Base-by-base conservation (phyloP, 2,797 vertebrate genomes). In the Eulemur albifrons region DNA sequence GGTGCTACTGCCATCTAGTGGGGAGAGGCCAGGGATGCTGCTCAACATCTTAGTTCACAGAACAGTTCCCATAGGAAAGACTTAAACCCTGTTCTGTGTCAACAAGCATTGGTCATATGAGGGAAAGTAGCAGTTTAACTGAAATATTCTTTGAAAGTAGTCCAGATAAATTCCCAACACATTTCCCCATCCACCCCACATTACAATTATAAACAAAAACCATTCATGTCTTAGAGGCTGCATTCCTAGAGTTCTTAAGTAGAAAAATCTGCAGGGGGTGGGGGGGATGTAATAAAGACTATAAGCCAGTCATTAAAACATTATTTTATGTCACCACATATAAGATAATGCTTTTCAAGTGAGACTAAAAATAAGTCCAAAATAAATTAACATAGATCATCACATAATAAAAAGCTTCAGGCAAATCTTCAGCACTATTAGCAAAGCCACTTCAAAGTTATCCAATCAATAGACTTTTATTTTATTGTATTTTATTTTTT, bases 1-100 rank as follows among this genome's bases (percentile, higher is more conserved):
- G 35, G 13, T 25, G 73, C 80, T 95, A 32, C 86, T 97, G 95
- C 96, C 96, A 95, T 83, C 97, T 97, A 88, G 82, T 93, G 97
- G 57, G 2, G 0, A 50, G 70, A 80, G 12, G 20, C 12, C 83
- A 30, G 79, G 0, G 1, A 30, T 82, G 79, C 79, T 18, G 43
- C 54, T 27, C 25, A 80, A 45, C 57, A 20, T 40, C 38, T 63
- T 65, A 3, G 35, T 14, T 30, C 35, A 10, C 61, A 25, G 38
- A 54, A 14, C 38, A 27, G 45, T 5, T 35, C 43, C 52, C 35
- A 23, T n/a, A 40, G 48, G 61, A 38, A 38, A 88, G 25, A 84
- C 57, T 45, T 35, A 90, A 80, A 61, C 45, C 15, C 27, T 30
- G 23, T 35, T 9, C 63, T 59, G 1, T 35, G 59, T 80, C 65